phyloP scores from a whole-genome alignment of 2,888 invertebrate genomes.

The Caenorhabditis macrosperma region DNA sequence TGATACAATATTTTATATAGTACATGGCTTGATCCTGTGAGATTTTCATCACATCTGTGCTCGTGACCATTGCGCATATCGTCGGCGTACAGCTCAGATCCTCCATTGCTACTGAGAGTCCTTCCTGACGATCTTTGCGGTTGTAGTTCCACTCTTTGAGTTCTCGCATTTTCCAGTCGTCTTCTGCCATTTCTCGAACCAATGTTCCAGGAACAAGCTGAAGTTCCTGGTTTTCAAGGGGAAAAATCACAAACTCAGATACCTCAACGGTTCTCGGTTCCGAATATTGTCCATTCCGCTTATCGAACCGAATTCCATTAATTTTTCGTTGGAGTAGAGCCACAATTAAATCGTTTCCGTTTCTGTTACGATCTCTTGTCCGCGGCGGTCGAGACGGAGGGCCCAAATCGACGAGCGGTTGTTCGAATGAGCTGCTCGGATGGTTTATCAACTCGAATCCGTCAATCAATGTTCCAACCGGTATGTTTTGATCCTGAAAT shows the following conservation, averaged over 20 bases:
- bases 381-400: neutral
- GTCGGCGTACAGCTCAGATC: constrained; percentile 22
- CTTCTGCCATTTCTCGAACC: constrained; percentile 45
- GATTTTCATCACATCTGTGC: constrained; percentile 44
- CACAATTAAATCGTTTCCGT: constrained; percentile 9
- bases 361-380: neutral
- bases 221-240: neutral
- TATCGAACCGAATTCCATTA: constrained; percentile 20
- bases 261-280: constrained; percentile 24
- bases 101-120: constrained; percentile 35
- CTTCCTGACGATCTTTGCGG: neutral
- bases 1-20: no score
- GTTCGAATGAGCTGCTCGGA: constrained; percentile 3
- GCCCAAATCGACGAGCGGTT: neutral
- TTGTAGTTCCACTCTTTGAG: constrained; percentile 24
- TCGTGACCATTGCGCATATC: constrained; percentile 47
- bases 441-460: constrained; percentile 30
- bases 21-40: constrained; percentile 46
- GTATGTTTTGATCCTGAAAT: constrained; percentile 32
- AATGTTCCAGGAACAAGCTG: constrained; percentile 15
- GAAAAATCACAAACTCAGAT: neutral
- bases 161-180: constrained; percentile 29
- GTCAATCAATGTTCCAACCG: constrained; percentile 31
- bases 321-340: constrained; percentile 20
- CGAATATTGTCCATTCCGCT: neutral